Evolutionary conservation across 2,113 vertebrate genomes (phyloP).

Genomic region (Rhabdornis inornatus): DNA sequence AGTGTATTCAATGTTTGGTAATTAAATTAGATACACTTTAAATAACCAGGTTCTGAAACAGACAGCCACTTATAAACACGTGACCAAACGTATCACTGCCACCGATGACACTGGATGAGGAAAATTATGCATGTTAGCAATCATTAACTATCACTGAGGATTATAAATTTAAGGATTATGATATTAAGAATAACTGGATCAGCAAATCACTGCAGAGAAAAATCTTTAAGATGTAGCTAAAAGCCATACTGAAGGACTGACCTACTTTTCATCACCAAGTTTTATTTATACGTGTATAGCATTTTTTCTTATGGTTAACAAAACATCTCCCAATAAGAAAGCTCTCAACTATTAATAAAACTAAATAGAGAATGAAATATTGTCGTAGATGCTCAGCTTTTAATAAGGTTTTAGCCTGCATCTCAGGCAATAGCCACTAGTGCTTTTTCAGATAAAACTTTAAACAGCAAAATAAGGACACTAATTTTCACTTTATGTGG

Average conservation of each 20-base stretch:
- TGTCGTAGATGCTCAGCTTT: background rate
- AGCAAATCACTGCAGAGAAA: conserved; percentile 42
- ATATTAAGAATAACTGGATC: conserved; percentile 52
- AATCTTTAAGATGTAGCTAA: conserved; percentile 27
- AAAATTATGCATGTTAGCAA: conserved; percentile 13
- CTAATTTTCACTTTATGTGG: background rate
- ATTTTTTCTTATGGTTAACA: background rate
- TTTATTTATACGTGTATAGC: background rate
- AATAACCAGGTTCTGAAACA: conserved; percentile 55
- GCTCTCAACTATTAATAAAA: background rate
- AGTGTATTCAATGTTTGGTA: conserved; percentile 46
- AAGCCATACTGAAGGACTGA: conserved; percentile 6
- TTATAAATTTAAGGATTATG: conserved; percentile 47
- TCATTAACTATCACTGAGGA: conserved; percentile 34
- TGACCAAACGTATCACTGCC: background rate
- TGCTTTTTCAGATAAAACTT: background rate
- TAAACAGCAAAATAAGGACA: background rate
- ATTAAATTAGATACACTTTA: conserved; percentile 68
- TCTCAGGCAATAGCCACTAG: background rate
- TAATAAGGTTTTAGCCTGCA: background rate
- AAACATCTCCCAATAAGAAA: background rate
- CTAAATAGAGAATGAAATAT: background rate
- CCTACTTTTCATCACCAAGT: conserved; percentile 29
- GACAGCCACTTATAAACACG: background rate
- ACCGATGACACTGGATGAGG: background rate